Base-by-base conservation (phyloP, 2,113 vertebrate species). In the Puntigrus tetrazona region DNA sequence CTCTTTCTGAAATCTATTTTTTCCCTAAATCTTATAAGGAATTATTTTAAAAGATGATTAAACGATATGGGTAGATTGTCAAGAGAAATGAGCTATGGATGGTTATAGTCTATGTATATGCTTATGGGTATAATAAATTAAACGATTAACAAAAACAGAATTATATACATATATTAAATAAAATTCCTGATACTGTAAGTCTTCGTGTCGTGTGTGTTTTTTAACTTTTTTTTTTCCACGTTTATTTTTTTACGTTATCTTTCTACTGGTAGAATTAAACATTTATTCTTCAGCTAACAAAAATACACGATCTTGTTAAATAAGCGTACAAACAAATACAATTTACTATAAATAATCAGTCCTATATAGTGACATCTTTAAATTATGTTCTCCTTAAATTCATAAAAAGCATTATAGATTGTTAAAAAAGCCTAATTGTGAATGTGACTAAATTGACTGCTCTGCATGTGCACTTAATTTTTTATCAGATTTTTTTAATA, bases 121-220 rank as follows among this genome's bases (percentile, higher is more conserved):
- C 87, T 92, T 94, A 92, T 94, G 92, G 92, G 90, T 94, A 94
- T 94, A 93, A 93, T 92, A 88, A 93, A 93, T 93, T 92, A 92
- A 94, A 93, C 86, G 25, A 91, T 93, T 93, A 94, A 94, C 91
- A 92, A 91, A 93, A 92, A 90, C 92, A 89, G 87, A 94, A 91
- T 95, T 93, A 91, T 94, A 93, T 94, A 94, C 91, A 92, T 94
- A 93, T 93, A 92, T 93, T 89, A 91, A 95, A 93, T 95, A 94
- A 94, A 94, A 92, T 90, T 92, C 91, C 91, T 94, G 90, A 93
- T 94, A 93, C 92, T 91, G 92, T 93, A 91, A 85, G n/a, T 65
- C 29, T 31, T 59, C 38, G 70, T 67, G 20, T 31, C 47, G 14
- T 57, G 22, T 27, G 2, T 16, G 8, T 16, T n/a, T 75, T 27